Conservation (phyloP, 2,888 invertebrate genomes). For the Poecilobothrus nobilitatus region DNA sequence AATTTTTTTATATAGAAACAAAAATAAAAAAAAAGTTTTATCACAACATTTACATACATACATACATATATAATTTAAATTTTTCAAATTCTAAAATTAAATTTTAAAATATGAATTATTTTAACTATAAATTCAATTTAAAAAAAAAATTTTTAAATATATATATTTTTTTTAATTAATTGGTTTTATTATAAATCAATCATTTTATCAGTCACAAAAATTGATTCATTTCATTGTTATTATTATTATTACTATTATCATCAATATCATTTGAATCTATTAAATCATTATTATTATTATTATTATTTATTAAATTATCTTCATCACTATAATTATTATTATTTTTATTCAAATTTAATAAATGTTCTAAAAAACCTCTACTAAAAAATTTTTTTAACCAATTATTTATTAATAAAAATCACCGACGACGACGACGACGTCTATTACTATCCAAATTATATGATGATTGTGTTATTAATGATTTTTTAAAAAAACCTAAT, state of each 20-base stretch:
- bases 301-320: neutral
- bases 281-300: conserved; percentile 2
- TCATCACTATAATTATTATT: neutral
- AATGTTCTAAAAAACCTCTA: neutral
- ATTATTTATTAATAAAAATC: neutral
- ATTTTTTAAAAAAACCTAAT: conserved; percentile 55
- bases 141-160: no score
- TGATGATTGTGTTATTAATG: neutral
- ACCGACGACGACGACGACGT: conserved; percentile 1
- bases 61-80: no score
- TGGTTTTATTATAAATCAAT: neutral
- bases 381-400: neutral
- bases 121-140: no score
- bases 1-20: no score
- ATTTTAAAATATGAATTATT: no score
- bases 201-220: neutral
- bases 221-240: neutral
- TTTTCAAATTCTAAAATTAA: no score
- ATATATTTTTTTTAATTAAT: no score
- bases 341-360: neutral
- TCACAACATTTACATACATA: no score
- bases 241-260: conserved; percentile 1
- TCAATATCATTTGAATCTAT: neutral
- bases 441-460: neutral
- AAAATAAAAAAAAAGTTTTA: no score